phyloP scores from a whole-genome alignment of 2,113 vertebrate genomes.

The Lamprologus lemairii region DNA sequence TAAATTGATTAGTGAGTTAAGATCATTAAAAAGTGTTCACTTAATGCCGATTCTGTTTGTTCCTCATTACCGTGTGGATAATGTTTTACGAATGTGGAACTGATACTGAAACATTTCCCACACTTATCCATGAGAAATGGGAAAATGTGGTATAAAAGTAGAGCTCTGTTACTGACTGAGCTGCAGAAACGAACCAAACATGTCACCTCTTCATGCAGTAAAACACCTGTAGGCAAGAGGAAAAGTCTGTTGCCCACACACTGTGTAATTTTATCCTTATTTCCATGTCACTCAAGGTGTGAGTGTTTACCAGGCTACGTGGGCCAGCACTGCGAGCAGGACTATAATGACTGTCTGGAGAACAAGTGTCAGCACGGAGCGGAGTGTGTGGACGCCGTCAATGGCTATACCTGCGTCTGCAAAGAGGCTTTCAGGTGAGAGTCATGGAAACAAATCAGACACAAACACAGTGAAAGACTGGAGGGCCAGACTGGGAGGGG shows the following conservation, averaged over 20 bases:
- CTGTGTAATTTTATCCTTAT: background rate
- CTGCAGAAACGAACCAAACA: background rate
- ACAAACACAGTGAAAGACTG: background rate
- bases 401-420: slow-evolving; percentile 91
- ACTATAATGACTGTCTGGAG: slow-evolving; percentile 84
- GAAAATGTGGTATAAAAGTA: background rate
- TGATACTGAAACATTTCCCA: no score
- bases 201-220: background rate
- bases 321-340: slow-evolving; percentile 85
- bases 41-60: background rate
- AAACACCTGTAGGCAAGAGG: background rate
- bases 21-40: background rate
- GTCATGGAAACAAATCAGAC: background rate
- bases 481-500: slow-evolving; percentile 36
- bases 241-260: background rate
- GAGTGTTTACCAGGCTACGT: slow-evolving; percentile 91
- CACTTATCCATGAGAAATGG: background rate
- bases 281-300: slow-evolving; percentile 74
- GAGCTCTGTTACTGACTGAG: background rate
- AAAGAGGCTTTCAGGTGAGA: slow-evolving; percentile 92
- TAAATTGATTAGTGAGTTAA: background rate
- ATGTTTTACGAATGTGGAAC: background rate
- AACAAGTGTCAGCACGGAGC: slow-evolving; percentile 92
- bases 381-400: slow-evolving; percentile 84
- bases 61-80: background rate